Evolutionary conservation across 35 echinoderm and acorn worm species (phyloP).

Genomic region (Apostichopus parvimensis): DNA sequence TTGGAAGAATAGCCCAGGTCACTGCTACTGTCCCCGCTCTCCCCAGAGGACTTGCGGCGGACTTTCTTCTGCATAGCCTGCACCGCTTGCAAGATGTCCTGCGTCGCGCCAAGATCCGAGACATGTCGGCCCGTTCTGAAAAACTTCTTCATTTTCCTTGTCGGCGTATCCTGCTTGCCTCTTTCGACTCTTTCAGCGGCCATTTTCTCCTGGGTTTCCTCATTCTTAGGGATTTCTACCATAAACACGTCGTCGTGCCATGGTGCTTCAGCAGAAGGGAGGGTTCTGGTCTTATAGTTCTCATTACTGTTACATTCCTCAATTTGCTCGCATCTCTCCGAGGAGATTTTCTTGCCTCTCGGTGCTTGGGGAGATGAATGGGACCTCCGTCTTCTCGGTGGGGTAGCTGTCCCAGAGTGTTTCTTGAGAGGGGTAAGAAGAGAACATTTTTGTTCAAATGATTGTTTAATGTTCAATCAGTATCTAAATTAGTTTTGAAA

Average conservation of each 20-base stretch:
- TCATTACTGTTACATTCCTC: neutral
- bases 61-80: constrained; percentile 54
- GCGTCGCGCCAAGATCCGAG: constrained; percentile 24
- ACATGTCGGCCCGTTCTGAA: constrained; percentile 31
- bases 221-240: neutral
- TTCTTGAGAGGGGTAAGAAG: neutral
- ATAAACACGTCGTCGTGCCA: constrained; percentile 44
- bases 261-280: neutral
- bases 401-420: neutral
- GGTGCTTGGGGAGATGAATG: constrained; percentile 24
- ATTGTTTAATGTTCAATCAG: too few relatives aligned
- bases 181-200: neutral
- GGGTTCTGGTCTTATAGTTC: constrained; percentile 31
- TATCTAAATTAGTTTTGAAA: too few relatives aligned
- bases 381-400: constrained; percentile 25
- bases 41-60: constrained; percentile 37
- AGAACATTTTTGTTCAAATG: neutral
- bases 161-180: constrained; percentile 8
- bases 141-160: constrained; percentile 42
- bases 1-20: constrained; percentile 22
- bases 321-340: neutral
- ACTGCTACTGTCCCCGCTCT: constrained; percentile 26
- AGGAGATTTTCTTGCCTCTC: neutral
- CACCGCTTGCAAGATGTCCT: constrained; percentile 41
- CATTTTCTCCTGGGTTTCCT: neutral